Conservation (phyloP, 2,797 vertebrate genomes). For the Paratrypauchen microcephalus region DNA sequence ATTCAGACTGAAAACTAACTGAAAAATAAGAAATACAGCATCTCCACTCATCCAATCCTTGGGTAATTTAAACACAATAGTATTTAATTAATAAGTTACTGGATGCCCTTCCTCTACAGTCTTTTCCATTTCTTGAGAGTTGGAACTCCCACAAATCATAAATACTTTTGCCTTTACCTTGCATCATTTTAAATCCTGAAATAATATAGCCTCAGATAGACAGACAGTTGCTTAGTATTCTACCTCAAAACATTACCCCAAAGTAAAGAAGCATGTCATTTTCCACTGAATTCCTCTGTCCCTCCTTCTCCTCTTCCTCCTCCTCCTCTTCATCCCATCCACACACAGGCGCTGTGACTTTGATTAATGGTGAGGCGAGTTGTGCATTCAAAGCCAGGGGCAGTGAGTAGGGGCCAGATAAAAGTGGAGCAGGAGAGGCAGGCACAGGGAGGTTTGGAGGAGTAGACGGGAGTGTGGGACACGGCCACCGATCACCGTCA, state of each 20-base stretch:
- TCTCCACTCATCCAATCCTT: too few species aligned
- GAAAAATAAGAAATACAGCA: too few species aligned
- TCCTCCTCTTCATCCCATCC: conserved; percentile 43
- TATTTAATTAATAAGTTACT: not conserved
- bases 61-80: not conserved
- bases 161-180: not conserved
- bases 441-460: conserved; percentile 51
- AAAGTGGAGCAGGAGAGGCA: conserved; percentile 71
- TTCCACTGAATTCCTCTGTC: conserved; percentile 34
- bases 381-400: conserved; percentile 75
- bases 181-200: not conserved
- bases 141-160: not conserved
- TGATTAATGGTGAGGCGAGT: conserved; percentile 79
- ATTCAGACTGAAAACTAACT: too few species aligned
- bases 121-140: not conserved
- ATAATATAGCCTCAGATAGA: conserved; percentile 19
- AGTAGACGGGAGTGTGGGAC: conserved; percentile 60
- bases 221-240: conserved; percentile 48
- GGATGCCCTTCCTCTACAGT: not conserved
- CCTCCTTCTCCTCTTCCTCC: conserved; percentile 5
- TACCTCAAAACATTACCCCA: conserved; percentile 29
- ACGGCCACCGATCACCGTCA: conserved; percentile 78
- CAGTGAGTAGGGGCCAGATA: conserved; percentile 72
- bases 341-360: conserved; percentile 73
- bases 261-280: conserved; percentile 45